phyloP scores from a whole-genome alignment of 2,797 vertebrate genomes.

The Varecia variegata region DNA sequence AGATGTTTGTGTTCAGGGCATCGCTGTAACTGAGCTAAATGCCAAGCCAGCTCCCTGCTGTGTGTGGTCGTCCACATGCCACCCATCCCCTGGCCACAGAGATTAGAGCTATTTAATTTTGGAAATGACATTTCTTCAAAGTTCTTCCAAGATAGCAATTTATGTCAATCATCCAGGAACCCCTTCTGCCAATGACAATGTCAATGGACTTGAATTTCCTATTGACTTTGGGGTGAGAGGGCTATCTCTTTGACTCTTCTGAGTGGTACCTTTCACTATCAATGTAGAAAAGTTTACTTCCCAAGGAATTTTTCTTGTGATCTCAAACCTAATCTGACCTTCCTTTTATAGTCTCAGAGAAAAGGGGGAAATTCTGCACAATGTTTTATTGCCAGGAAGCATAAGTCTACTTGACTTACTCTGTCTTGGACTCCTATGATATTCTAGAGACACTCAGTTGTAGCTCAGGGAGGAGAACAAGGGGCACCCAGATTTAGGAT shows the following conservation, averaged over 20 bases:
- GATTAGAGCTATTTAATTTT: conserved; percentile 77
- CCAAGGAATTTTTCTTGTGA: conserved; percentile 49
- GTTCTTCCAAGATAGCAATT: conserved; percentile 70
- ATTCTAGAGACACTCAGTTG: background rate
- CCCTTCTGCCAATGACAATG: conserved; percentile 52
- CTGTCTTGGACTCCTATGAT: background rate
- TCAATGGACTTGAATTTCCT: conserved; percentile 55
- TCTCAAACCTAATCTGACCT: conserved; percentile 11
- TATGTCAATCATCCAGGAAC: conserved; percentile 74
- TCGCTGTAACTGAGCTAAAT: conserved; percentile 68
- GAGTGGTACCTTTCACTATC: background rate
- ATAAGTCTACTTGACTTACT: background rate
- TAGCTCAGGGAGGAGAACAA: background rate
- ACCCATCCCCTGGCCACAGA: background rate
- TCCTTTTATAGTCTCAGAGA: conserved; percentile 21
- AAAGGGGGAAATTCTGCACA: background rate
- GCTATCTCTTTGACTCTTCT: conserved; percentile 57
- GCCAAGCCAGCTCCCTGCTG: conserved; percentile 41
- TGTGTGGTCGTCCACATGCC: background rate
- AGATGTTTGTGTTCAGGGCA: conserved; percentile 24
- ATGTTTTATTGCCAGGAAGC: background rate
- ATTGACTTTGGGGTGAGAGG: conserved; percentile 45
- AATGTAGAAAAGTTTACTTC: conserved; percentile 58
- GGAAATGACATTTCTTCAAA: conserved; percentile 75
- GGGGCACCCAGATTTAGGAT: background rate